These are phyloP conservation scores for Charaxes varanes DNA, from an alignment of 1,140 invertebrate species.

Conservation along the genomic window DNA sequence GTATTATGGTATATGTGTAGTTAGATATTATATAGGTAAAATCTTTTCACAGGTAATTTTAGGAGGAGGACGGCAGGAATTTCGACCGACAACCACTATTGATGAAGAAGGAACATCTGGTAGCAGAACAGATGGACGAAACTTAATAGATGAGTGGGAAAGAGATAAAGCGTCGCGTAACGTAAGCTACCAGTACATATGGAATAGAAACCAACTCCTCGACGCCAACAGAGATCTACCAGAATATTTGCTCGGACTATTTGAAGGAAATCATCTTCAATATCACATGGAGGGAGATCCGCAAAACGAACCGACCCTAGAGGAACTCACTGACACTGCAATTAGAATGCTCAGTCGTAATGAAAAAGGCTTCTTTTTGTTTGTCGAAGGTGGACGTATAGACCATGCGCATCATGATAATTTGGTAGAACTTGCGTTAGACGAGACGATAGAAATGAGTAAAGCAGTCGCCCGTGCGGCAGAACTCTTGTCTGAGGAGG, in stretches of 20 bases:
- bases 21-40: no score
- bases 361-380: slow-evolving; percentile 88
- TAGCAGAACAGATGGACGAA: slow-evolving; percentile 74
- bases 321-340: slow-evolving; percentile 89
- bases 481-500: slow-evolving; percentile 30
- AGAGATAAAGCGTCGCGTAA: slow-evolving; percentile 66
- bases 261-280: slow-evolving; percentile 58
- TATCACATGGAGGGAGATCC: slow-evolving; percentile 64
- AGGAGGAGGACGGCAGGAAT: slow-evolving; percentile 83
- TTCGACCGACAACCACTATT: slow-evolving; percentile 75
- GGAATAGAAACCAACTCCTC: slow-evolving; percentile 79
- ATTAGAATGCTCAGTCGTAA: slow-evolving; percentile 86
- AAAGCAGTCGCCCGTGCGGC: slow-evolving; percentile 52
- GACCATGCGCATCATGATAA: slow-evolving; percentile 89
- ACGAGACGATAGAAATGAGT: slow-evolving; percentile 78
- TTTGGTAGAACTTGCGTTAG: slow-evolving; percentile 77
- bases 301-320: slow-evolving; percentile 80
- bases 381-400: slow-evolving; percentile 91
- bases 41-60: slow-evolving; percentile 82
- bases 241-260: slow-evolving; percentile 83
- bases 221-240: slow-evolving; percentile 76
- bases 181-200: slow-evolving; percentile 80
- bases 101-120: slow-evolving; percentile 81
- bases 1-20: no score
- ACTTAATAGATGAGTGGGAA: slow-evolving; percentile 71